Conservation (phyloP, 2,797 vertebrate species). For the Bradypodion pumilum region DNA sequence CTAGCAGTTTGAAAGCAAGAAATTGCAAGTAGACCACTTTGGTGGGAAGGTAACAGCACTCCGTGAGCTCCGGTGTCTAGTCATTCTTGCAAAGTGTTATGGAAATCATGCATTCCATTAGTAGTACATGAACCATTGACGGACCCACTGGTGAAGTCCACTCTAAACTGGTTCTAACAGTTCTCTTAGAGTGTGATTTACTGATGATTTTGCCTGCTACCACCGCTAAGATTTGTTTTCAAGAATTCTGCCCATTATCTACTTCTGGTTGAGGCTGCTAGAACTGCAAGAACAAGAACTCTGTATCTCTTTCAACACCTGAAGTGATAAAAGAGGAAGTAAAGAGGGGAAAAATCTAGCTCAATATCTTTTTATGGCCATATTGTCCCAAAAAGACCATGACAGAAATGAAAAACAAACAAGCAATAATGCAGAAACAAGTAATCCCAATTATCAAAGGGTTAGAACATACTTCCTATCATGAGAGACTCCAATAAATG, state of each 20-base stretch:
- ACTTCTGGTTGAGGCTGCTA: too few species aligned
- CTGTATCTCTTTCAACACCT: too few species aligned
- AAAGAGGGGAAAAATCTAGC: too few species aligned
- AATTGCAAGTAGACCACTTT: too few species aligned
- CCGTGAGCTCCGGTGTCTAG: too few species aligned
- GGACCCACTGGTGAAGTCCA: too few species aligned
- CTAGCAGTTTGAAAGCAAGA: too few species aligned
- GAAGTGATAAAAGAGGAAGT: too few species aligned
- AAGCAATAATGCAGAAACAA: neutral
- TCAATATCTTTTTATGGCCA: neutral
- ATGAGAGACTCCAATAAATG: neutral
- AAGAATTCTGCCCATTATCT: neutral
- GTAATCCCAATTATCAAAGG: neutral
- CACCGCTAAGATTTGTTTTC: neutral
- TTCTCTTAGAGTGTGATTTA: neutral
- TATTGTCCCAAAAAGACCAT: neutral
- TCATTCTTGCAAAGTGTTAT: neutral
- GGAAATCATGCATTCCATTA: too few species aligned
- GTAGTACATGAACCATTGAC: too few species aligned
- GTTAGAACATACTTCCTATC: neutral
- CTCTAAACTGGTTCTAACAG: neutral
- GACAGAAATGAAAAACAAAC: neutral
- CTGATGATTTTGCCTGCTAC: neutral
- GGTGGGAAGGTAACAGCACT: too few species aligned
- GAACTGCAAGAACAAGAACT: too few species aligned